phyloP scores from a whole-genome alignment of 2,797 vertebrate species.

The Anguilla obscura region DNA sequence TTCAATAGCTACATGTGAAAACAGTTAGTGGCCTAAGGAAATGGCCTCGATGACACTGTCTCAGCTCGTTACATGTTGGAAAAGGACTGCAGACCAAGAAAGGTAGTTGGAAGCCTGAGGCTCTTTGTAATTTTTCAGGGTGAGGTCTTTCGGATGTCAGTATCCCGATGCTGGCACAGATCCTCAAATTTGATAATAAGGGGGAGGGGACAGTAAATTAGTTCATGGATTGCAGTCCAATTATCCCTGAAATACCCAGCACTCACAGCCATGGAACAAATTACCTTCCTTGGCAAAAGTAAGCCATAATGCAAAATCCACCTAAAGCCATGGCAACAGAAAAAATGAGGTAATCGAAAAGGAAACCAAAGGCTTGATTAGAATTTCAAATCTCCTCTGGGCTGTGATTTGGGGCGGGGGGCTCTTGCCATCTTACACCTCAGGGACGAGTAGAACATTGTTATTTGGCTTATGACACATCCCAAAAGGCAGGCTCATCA shows the following conservation, averaged over 20 bases:
- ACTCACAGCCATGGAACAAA: constrained; percentile 77
- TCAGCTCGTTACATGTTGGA: neutral
- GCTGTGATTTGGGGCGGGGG: constrained; percentile 65
- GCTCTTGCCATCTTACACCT: constrained; percentile 11
- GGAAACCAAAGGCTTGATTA: constrained; percentile 82
- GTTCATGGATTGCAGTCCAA: constrained; percentile 65
- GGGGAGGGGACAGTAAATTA: constrained; percentile 52
- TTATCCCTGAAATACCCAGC: constrained; percentile 66
- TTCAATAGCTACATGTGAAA: constrained; percentile 2
- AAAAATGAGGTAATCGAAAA: constrained; percentile 80
- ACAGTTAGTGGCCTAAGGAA: neutral
- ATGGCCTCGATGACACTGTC: neutral
- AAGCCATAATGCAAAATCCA: constrained; percentile 79
- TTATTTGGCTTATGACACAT: constrained; percentile 64
- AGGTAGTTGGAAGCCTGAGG: neutral
- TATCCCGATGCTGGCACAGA: constrained; percentile 34
- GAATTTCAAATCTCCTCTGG: constrained; percentile 80
- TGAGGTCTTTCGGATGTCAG: constrained; percentile 42
- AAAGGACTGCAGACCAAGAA: neutral
- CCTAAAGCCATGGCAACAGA: constrained; percentile 77
- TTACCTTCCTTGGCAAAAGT: constrained; percentile 77
- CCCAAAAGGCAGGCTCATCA: constrained; percentile 68
- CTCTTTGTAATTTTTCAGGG: constrained; percentile 27
- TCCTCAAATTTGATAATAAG: constrained; percentile 47
- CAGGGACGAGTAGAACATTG: constrained; percentile 67